Evolutionary conservation across 2,888 invertebrate species (phyloP).

Genomic region (Serrognathus titanus): DNA sequence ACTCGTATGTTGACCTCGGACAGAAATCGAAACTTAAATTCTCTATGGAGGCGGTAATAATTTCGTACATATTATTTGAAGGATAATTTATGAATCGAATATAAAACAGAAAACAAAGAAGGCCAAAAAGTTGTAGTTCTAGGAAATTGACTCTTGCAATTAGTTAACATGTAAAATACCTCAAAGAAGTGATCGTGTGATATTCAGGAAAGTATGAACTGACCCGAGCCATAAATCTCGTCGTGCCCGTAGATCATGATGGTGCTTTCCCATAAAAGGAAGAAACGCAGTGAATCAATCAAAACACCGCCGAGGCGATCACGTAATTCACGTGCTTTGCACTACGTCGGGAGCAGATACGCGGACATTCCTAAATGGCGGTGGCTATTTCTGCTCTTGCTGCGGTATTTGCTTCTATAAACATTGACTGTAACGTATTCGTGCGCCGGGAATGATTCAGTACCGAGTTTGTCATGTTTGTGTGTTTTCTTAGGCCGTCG

Average conservation of each 20-base stretch:
- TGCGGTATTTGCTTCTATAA: constrained; percentile 32
- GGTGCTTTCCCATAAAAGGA: neutral
- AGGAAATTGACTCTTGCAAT: too few species aligned
- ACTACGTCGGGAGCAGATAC: constrained; percentile 3
- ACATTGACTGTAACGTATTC: constrained; percentile 28
- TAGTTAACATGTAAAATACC: too few species aligned
- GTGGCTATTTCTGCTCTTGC: constrained; percentile 31
- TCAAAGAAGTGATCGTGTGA: too few species aligned
- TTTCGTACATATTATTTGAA: too few species aligned
- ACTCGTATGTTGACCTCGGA: too few species aligned
- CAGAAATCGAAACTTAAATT: too few species aligned
- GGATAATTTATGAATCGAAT: too few species aligned
- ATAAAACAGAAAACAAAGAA: too few species aligned
- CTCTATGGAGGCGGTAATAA: too few species aligned
- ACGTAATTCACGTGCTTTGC: constrained; percentile 1
- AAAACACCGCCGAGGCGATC: neutral
- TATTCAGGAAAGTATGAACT: too few species aligned
- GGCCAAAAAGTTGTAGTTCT: too few species aligned
- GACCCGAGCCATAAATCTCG: neutral
- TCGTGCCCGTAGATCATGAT: neutral
- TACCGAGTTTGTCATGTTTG: constrained; percentile 39
- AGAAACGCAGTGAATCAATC: constrained; percentile 2
- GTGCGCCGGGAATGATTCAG: constrained; percentile 34
- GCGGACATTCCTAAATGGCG: constrained; percentile 16
- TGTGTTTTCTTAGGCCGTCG: constrained; percentile 32